Conservation (phyloP, 2,888 invertebrate species). For the Odontocolon sp. region DNA sequence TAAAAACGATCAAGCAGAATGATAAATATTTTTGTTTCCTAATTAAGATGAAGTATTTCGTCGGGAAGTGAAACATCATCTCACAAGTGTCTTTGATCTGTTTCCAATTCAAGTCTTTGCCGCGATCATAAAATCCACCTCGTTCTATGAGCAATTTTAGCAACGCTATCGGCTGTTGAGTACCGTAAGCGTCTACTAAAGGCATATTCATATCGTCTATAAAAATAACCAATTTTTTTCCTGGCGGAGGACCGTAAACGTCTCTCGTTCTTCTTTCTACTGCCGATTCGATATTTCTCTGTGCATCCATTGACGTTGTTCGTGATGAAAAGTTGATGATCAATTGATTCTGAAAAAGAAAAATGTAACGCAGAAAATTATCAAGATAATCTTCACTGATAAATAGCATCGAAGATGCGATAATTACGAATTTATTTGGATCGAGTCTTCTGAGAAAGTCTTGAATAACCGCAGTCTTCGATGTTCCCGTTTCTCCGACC, state of each 20-base stretch:
- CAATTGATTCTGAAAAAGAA: conserved; percentile 84
- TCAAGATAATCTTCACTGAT: not conserved
- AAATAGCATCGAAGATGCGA: not conserved
- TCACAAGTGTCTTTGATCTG: conserved; percentile 89
- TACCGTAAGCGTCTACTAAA: conserved; percentile 92
- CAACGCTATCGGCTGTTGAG: conserved; percentile 96
- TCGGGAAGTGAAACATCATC: conserved; percentile 56
- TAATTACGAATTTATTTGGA: conserved; percentile 86
- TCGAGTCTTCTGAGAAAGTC: conserved; percentile 90
- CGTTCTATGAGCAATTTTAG: conserved; percentile 94
- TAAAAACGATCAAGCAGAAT: conserved; percentile 48
- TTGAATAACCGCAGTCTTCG: conserved; percentile 94
- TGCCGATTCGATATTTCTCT: conserved; percentile 91
- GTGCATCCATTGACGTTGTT: conserved; percentile 95
- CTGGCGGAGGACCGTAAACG: conserved; percentile 93
- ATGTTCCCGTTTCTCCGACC: conserved; percentile 95
- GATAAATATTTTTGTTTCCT: not conserved
- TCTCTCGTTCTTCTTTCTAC: conserved; percentile 96
- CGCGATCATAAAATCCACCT: conserved; percentile 94
- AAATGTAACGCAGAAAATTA: not conserved
- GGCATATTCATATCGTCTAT: conserved; percentile 99
- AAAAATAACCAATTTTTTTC: conserved; percentile 94
- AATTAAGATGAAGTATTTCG: not conserved
- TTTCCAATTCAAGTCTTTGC: conserved; percentile 95
- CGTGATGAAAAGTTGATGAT: conserved; percentile 96